Conservation (phyloP, 2,797 vertebrate genomes). For the Gallirallus australis region DNA sequence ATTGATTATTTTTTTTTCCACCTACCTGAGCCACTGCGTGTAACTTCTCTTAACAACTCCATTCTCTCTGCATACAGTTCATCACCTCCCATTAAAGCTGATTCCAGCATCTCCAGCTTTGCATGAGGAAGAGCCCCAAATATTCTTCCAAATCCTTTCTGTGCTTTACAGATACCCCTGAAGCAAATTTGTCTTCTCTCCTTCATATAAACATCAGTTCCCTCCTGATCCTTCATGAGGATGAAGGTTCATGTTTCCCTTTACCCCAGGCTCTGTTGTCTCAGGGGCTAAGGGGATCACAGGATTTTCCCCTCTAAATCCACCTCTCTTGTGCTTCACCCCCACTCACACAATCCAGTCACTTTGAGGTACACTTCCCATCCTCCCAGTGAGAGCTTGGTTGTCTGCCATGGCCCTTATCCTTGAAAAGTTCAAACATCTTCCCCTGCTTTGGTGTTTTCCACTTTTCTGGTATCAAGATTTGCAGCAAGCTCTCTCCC, state of each 20-base stretch:
- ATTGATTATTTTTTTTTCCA: not conserved
- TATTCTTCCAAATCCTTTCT: not conserved
- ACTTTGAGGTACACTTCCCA: not conserved
- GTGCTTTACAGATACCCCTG: not conserved
- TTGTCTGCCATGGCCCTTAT: not conserved
- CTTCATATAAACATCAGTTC: not conserved
- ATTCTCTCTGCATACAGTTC: not conserved
- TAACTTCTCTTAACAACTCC: not conserved
- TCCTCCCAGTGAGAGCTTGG: accelerated
- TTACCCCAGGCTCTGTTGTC: not conserved
- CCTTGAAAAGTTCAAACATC: not conserved
- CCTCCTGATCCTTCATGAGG: not conserved
- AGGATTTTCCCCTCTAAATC: not conserved
- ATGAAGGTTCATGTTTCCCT: not conserved
- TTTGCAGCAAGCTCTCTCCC: not conserved
- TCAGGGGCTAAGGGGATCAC: not conserved
- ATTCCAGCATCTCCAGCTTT: not conserved
- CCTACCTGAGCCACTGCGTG: not conserved
- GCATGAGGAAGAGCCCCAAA: not conserved
- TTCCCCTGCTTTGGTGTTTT: not conserved
- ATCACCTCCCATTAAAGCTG: not conserved
- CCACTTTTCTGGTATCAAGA: not conserved
- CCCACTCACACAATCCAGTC: not conserved
- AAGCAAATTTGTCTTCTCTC: not conserved
- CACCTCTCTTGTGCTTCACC: not conserved